Conservation (phyloP, 2,113 vertebrate species). For the Malaclemys terrapin region DNA sequence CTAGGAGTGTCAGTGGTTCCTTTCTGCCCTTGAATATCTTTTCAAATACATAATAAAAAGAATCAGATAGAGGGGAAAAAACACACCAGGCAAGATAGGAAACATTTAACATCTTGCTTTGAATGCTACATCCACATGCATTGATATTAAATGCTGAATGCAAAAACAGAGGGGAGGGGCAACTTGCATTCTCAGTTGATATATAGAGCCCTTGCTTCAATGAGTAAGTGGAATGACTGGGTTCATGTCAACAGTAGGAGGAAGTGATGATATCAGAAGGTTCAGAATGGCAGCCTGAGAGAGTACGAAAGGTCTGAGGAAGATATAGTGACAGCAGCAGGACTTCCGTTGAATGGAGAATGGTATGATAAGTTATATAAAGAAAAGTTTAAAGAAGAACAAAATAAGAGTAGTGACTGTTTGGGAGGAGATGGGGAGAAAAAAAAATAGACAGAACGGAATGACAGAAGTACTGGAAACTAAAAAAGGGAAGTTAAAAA, state of each 20-base stretch:
- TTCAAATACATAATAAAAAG: not conserved
- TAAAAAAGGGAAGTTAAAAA: not conserved
- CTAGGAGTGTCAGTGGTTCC: not conserved
- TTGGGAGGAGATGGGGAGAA: not conserved
- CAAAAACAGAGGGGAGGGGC: not conserved
- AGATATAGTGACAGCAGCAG: not conserved
- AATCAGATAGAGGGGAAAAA: not conserved
- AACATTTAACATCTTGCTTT: not conserved
- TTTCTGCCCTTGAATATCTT: not conserved
- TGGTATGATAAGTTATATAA: not conserved
- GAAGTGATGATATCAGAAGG: not conserved
- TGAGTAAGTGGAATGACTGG: not conserved
- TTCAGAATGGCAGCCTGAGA: accelerated
- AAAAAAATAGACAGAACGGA: not conserved
- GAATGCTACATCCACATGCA: not conserved
- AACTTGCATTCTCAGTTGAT: not conserved
- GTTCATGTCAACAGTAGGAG: not conserved
- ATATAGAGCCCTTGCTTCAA: not conserved
- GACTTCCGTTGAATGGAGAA: not conserved
- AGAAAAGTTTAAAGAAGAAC: not conserved
- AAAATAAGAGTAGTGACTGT: not conserved
- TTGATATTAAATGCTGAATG: not conserved
- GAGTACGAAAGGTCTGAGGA: not conserved
- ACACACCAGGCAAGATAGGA: not conserved
- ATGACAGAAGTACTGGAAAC: not conserved